Evolutionary conservation across 2,888 invertebrate genomes (phyloP), one percentile per base, ranked within the genome.

Genomic region (Amphipyra berbera): DNA sequence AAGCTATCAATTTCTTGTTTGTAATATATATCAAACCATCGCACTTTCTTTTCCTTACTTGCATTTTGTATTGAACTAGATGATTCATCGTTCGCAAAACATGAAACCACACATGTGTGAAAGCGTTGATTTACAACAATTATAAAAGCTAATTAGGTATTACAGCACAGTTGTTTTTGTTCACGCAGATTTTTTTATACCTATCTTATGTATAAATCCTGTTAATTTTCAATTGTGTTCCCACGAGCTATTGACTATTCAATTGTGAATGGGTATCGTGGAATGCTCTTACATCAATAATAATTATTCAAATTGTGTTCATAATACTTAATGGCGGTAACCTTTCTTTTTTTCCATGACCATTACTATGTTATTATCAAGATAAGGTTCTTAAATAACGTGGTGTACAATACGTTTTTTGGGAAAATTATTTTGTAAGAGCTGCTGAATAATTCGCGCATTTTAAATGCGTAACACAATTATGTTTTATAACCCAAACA

Each of bases 221-320:
- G 78, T 83, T 85, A 82, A 82, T 82, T 88, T 86, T 82, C 82
- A 83, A 87, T 89, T 83, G 46, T 84, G 83, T 90, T 92, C 91
- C 81, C 90, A 90, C 90, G 85, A 77, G 54, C 76, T 88, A 85
- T 88, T 89, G 84, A 83, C 84, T 90, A 91, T 91, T 89, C 89
- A 88, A 81, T 82, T 85, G 83, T 86, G 76, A 80, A 83, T 82
- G 59, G 44, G 38, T 66, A 64, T 64, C 79, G 79, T 67, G 61
- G 61, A 74, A 74, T 82, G 76, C 75, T 80, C 80, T 83, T 87
- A 84, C 85, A 84, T 82, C 59, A 78, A 61, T 82, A 82, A 84
- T 89, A 84, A 89, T 90, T 91, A 91, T 90, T 90, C 83, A 88
- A 90, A 92, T 89, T 80, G 66, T 78, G 76, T 78, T 81, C 82